Evolutionary conservation across 2,797 vertebrate genomes (phyloP), one percentile per base, ranked within the genome.

Genomic region (Sarcophilus harrisii): DNA sequence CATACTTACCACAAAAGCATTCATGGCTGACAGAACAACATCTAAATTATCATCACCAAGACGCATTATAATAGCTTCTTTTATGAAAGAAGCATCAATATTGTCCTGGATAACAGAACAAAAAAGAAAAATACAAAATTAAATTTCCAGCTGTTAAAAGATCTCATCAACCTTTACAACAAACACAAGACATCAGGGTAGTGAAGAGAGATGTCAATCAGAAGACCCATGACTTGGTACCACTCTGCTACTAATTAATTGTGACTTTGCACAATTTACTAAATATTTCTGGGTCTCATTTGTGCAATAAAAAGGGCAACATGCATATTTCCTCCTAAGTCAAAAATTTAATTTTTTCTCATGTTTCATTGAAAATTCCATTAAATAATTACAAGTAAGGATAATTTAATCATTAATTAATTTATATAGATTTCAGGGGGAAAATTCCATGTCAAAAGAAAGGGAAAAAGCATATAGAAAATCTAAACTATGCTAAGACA

Each of bases 11-110:
- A 99, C 98, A 93, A 99, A 98, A 62, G 99, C 98, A 93, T 57
- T 96, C 38, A 99, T 92, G 10, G 99, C 98, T 0, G 99, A 98
- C 27, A 99, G 95, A n/a, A 99, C 99, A 45, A 99, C 99, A 12
- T 99, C 99, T 5, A 98, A 96, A 1, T 98, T 98, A 16, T 99
- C 99, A 97, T 99, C 99, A 81, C 97, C 98, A 91, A 99, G 98
- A 3, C 99, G 99, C 8, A 98, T 98, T 94, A 99, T 95, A 96
- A 99, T 95, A 0, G 99, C 99, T 91, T 99, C 99, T 97, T 98
- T 99, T 98, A 99, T 98, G 97, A 99, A 99, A 90, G 94, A 96
- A 29, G 99, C 97, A 66, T 99, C 99, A 95, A 99, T 98, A 94
- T 98, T 99, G 92, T 99, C 99, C 99, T 99, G 98, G 98, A 95